phyloP scores from a whole-genome alignment of 2,113 vertebrate genomes.

The Serinus canaria region DNA sequence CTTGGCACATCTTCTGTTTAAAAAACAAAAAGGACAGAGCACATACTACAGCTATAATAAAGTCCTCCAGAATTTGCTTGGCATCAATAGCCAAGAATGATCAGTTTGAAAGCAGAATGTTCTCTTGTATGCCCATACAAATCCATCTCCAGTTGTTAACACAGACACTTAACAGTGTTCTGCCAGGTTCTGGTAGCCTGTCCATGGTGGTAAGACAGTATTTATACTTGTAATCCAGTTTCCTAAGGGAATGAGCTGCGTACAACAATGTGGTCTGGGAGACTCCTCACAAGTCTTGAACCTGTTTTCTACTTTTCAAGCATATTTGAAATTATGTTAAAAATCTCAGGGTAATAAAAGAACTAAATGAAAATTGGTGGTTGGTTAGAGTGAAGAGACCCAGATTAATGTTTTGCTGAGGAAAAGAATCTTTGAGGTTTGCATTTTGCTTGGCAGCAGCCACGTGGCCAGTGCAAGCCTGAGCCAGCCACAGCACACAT shows the following conservation, averaged over 20 bases:
- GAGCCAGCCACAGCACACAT: background rate
- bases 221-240: background rate
- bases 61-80: background rate
- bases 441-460: background rate
- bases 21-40: slow-evolving; percentile 6
- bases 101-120: background rate
- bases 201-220: background rate
- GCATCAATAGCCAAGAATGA: background rate
- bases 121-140: background rate
- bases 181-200: background rate
- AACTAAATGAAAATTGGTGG: background rate
- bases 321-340: background rate
- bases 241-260: background rate
- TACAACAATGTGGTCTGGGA: background rate
- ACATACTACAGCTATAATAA: background rate
- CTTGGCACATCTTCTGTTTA: slow-evolving; percentile 74
- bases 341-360: background rate
- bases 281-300: background rate
- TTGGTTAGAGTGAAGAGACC: background rate
- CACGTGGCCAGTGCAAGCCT: background rate
- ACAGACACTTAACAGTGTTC: background rate
- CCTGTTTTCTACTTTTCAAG: background rate
- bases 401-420: background rate
- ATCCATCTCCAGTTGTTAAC: background rate
- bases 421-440: background rate